Evolutionary conservation across 1,140 invertebrate genomes (phyloP), one percentile per base, ranked within the genome.

Genomic region (Zaprionus vittiger): DNA sequence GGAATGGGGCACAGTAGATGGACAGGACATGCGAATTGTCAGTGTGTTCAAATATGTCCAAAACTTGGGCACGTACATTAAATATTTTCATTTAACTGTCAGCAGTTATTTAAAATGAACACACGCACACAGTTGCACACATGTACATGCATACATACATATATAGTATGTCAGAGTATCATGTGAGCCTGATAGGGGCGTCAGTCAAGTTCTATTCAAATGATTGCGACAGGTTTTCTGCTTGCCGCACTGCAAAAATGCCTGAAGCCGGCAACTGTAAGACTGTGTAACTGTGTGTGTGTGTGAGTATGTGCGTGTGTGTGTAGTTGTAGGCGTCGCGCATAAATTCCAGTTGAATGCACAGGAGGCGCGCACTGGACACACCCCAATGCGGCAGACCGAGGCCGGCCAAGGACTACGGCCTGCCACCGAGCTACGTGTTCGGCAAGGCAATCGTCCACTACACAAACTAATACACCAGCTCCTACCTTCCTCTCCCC

Each of bases 41-140:
- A 70, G 59, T 71, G 55, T 65, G 55, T 65, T 52, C 52, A 73
- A 82, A 65, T 47, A 47, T 71, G 55, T 65, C 54, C 56, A 69
- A 82, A 65, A 79, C 61, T 77, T 73, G 68, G 63, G 63, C 80
- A 87, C 83, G 80, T 87, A 87, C 84, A 69, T 79, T 73, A 89
- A 87, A 89, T 87, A 87, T 87, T 89, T 87, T 83, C 80, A 89
- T 89, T 87, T 87, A 75, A 74, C 80, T 83, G 83, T 89, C 83
- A 84, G 81, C 81, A 81, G 79, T 87, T 83, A 83, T 89, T 87
- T 81, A 84, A 89, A 87, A 89, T 76, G 78, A 65, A 84, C 83
- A 57, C 47, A 59, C 38, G n/a, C 56, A 56, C 26, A 34, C 11
- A 20, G 6, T 34, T 22, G 26, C 9, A 28, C 3, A 22, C 17